Conservation (phyloP, 2,113 vertebrate genomes). For the Pterocles gutturalis region DNA sequence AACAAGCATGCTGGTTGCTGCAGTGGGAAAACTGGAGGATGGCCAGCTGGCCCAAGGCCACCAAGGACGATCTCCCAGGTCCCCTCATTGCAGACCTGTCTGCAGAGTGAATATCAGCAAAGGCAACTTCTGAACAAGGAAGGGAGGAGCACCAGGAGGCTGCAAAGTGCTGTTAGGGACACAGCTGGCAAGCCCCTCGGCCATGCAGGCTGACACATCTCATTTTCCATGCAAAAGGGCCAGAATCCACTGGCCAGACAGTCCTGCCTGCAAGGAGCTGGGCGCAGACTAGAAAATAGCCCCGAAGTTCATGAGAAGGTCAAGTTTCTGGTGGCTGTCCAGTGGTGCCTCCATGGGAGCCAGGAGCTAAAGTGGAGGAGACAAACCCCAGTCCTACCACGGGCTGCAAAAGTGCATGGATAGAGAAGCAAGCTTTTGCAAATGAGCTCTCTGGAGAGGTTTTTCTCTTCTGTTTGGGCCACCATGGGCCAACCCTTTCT, state of each 20-base stretch:
- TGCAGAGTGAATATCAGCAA: neutral
- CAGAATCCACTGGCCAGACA: conserved; percentile 34
- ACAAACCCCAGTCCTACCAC: neutral
- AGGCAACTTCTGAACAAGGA: neutral
- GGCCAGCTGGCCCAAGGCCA: neutral
- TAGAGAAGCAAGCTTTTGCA: accelerated
- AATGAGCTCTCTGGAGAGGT: neutral
- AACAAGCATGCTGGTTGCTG: neutral
- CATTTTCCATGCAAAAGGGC: conserved; percentile 36
- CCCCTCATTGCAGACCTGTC: neutral
- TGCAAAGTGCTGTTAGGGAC: neutral
- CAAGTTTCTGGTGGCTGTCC: conserved; percentile 6
- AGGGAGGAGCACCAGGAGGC: neutral
- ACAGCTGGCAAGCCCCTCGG: neutral
- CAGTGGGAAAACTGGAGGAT: neutral
- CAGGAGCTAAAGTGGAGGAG: neutral
- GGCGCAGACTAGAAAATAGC: neutral
- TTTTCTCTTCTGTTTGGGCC: neutral
- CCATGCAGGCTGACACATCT: neutral
- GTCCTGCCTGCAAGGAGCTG: conserved; percentile 24
- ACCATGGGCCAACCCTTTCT: accelerated
- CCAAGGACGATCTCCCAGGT: neutral
- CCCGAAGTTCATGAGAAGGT: neutral
- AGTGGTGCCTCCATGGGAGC: neutral
- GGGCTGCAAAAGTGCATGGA: neutral